Base-by-base conservation (phyloP, 2,888 invertebrate genomes). In the Sesamia inferens region DNA sequence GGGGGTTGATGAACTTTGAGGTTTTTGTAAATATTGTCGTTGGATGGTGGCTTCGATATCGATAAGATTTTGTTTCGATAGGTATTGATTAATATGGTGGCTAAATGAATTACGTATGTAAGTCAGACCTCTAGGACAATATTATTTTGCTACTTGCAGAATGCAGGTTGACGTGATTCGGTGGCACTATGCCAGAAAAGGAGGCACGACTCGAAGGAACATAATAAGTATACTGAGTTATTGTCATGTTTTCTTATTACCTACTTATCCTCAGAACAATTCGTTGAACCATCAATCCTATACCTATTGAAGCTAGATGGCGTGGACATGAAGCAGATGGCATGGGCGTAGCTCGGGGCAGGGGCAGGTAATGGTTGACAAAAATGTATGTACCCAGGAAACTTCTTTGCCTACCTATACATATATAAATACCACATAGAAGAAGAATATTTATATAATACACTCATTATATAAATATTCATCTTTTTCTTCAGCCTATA, bases 1-100 rank as follows among this genome's bases (percentile, higher is more conserved):
- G 76, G 71, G 82, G 86, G 82, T 89, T 86, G 83, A 85, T 87
- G 88, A 87, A 87, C 88, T 86, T 79, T 76, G 65, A 51, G 11
- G 44, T 31, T 76, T 79, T 65, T 69, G 62, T 69, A 55, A 64
- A 68, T 75, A 48, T 64, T 68, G 48, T 76, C 71, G 48, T 16
- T 44, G n/a, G 10, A 24, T 31, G 31, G 31, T 31, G 31, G 31
- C 31, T 31, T 31, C 31, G 31, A 31, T 14, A 0, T 67, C 76
- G 71, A 81, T 82, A 51, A 66, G 65, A 76, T 65, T 69, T 65
- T 67, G n/a, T 61, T 66, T 11, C 19, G 22, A 55, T 24, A 44
- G 44, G 44, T 44, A 13, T 13, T 44, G 11, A 62, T 47, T 0
- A 42, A 48, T 54, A 13, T 31, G 11, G 11, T 63, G 13, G 13